Conservation (phyloP, 2,797 vertebrate genomes). For the Sarcoramphus papa region DNA sequence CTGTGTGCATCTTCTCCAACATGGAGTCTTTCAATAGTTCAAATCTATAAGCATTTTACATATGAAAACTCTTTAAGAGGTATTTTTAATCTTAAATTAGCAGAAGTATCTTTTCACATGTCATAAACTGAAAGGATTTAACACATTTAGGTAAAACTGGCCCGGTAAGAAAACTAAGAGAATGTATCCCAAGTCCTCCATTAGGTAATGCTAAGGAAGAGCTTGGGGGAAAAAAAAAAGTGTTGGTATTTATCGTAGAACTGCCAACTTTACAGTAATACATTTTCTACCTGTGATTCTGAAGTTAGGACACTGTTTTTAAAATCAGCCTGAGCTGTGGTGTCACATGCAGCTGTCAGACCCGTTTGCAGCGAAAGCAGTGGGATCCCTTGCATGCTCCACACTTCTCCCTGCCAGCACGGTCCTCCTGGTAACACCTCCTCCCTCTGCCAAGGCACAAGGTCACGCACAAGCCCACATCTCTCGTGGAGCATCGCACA, state of each 20-base stretch:
- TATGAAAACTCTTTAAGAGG: background rate
- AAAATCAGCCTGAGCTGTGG: background rate
- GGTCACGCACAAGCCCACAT: background rate
- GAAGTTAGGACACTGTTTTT: background rate
- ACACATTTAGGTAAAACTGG: background rate
- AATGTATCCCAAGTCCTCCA: background rate
- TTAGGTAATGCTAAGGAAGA: background rate
- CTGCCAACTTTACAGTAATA: background rate
- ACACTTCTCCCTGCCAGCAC: background rate
- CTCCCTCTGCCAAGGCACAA: background rate
- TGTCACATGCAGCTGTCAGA: background rate
- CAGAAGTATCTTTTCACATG: background rate
- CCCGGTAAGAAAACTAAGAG: background rate
- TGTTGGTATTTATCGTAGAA: background rate
- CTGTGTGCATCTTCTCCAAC: background rate
- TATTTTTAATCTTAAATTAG: background rate
- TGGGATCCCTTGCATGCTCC: background rate
- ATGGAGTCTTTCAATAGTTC: background rate
- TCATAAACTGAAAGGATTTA: background rate
- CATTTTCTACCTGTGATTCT: background rate
- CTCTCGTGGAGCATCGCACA: background rate
- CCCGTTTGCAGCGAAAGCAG: accelerated
- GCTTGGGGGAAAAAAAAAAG: too few relatives aligned
- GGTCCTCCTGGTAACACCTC: background rate
- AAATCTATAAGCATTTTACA: background rate